phyloP scores from a whole-genome alignment of 1,140 invertebrate species.

The Leptinotarsa undecemlineata region DNA sequence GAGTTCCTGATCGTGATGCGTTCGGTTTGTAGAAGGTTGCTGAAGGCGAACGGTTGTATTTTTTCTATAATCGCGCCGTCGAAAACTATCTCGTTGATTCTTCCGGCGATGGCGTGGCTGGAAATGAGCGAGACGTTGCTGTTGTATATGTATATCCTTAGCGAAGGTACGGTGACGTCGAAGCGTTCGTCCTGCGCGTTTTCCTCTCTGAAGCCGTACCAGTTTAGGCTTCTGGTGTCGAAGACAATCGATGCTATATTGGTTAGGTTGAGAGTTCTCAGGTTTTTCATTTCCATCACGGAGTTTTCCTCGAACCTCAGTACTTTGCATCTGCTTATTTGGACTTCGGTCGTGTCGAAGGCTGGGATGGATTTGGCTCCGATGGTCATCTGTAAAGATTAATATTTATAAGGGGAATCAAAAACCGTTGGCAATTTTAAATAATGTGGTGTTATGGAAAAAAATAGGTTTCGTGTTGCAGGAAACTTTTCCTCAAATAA shows the following conservation, averaged over 20 bases:
- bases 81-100: slow-evolving; percentile 69
- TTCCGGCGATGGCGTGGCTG: slow-evolving; percentile 66
- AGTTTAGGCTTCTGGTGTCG: slow-evolving; percentile 44
- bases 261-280: slow-evolving; percentile 45
- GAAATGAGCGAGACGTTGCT: slow-evolving; percentile 38
- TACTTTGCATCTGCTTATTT: slow-evolving; percentile 45
- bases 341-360: slow-evolving; percentile 41
- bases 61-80: slow-evolving; percentile 63
- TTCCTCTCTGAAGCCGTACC: slow-evolving; percentile 45
- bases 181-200: slow-evolving; percentile 34
- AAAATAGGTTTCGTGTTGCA: no score
- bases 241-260: slow-evolving; percentile 44
- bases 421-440: no score
- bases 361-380: slow-evolving; percentile 43
- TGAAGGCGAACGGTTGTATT: slow-evolving; percentile 73
- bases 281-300: slow-evolving; percentile 43
- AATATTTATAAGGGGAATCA: not conserved
- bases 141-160: slow-evolving; percentile 44
- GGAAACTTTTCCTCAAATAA: no score
- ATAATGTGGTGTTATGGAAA: no score
- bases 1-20: slow-evolving; percentile 62
- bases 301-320: slow-evolving; percentile 46
- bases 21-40: slow-evolving; percentile 64
- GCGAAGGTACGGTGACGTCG: slow-evolving; percentile 44
- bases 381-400: slow-evolving; percentile 47